Percentiles rank a stretch among this genome's conserved stretches.
Conservation (phyloP, 2,797 vertebrate genomes). For the Helostoma temminkii region DNA sequence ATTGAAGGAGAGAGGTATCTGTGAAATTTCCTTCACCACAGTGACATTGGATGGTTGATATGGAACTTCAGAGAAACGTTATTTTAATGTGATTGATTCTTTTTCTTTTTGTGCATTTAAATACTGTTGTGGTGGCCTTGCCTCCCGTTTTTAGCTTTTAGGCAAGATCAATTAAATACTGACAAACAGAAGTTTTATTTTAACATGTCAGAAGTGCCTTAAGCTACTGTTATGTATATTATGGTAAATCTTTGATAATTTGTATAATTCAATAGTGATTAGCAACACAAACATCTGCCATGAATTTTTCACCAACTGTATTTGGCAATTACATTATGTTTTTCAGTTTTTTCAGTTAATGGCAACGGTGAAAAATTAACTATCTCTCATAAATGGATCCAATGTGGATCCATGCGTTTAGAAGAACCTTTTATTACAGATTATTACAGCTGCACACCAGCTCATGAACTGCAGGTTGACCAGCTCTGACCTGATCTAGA, state of each 20-base stretch:
- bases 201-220: conserved; percentile 22
- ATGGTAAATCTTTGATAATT: conserved; percentile 16
- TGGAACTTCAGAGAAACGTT: conserved; percentile 35
- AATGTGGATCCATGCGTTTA: no score
- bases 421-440: no score
- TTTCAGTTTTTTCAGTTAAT: no score
- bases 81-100: conserved; percentile 44
- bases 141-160: not conserved
- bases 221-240: conserved; percentile 22
- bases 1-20: conserved; percentile 23
- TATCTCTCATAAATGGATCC: no score
- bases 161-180: conserved; percentile 25
- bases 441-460: not conserved
- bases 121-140: conserved; percentile 4
- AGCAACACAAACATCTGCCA: no score
- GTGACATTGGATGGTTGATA: conserved; percentile 18
- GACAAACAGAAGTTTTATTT: conserved; percentile 15
- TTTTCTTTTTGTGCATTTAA: conserved; percentile 17
- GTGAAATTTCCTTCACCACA: conserved; percentile 25
- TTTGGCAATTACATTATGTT: no score
- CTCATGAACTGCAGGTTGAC: not conserved
- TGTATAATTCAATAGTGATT: conserved; percentile 37
- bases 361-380: no score
- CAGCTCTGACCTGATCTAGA: not conserved
- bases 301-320: conserved; percentile 21